phyloP scores from a whole-genome alignment of 2,797 vertebrate genomes.

The Nannoperca obscura region DNA sequence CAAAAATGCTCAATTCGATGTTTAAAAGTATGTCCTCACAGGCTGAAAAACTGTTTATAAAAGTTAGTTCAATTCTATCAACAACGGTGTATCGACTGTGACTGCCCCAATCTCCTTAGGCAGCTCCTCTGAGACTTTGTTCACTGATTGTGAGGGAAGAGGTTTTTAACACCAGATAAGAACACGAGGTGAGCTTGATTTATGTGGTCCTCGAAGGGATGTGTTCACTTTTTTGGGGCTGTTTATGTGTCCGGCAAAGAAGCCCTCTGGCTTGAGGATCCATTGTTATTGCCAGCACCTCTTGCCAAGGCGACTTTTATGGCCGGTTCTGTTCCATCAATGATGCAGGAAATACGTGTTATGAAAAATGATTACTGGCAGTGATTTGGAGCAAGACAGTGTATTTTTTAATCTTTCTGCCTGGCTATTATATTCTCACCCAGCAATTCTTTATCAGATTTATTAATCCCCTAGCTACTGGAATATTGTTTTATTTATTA shows the following conservation, averaged over 20 bases:
- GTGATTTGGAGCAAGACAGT: constrained; percentile 44
- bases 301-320: constrained; percentile 68
- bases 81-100: constrained; percentile 4
- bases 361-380: constrained; percentile 61
- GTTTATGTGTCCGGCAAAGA: constrained; percentile 56
- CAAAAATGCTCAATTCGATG: not conserved
- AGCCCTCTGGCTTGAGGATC: constrained; percentile 47
- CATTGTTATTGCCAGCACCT: constrained; percentile 50
- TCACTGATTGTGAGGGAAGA: constrained; percentile 46
- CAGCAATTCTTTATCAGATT: constrained; percentile 37
- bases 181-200: constrained; percentile 52
- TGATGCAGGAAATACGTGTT: constrained; percentile 65
- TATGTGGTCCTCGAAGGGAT: constrained; percentile 53
- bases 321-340: constrained; percentile 57
- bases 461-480: constrained; percentile 33
- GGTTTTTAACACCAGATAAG: constrained; percentile 51
- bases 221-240: constrained; percentile 45
- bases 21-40: not conserved
- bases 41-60: not conserved
- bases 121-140: constrained; percentile 15
- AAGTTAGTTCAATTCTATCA: constrained; percentile 27
- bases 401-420: constrained; percentile 53
- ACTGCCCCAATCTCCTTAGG: not conserved
- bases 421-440: constrained; percentile 27
- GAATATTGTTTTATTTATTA: constrained; percentile 65